phyloP scores from a whole-genome alignment of 2,113 vertebrate species.

The Percina caprodes region DNA sequence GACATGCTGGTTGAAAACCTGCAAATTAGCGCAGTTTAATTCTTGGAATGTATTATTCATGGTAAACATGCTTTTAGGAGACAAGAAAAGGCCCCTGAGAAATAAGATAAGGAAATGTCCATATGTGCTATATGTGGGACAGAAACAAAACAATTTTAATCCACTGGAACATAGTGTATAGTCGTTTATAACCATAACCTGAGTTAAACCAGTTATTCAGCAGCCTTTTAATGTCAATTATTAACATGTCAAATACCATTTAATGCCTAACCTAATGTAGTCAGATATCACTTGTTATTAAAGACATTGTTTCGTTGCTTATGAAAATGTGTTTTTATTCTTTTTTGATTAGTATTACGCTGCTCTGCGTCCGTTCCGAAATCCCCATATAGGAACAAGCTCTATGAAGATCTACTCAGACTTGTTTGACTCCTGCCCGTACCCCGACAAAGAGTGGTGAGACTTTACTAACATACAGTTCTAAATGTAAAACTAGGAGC shows the following conservation, averaged over 20 bases:
- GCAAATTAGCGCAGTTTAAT: too few species aligned
- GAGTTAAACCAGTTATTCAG: not conserved
- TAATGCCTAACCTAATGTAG: not conserved
- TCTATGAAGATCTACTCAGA: slow-evolving; percentile 61
- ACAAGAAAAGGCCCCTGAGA: too few species aligned
- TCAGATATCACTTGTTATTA: too few species aligned
- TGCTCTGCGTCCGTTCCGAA: slow-evolving; percentile 57
- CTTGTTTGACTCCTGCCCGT: slow-evolving; percentile 81
- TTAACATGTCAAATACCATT: not conserved
- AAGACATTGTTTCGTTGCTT: not conserved
- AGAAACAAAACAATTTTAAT: too few species aligned
- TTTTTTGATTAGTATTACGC: slow-evolving; percentile 59
- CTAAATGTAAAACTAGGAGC: not conserved
- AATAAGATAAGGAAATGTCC: too few species aligned
- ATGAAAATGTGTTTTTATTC: not conserved
- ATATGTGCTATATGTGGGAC: too few species aligned
- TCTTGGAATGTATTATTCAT: too few species aligned
- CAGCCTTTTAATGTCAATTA: not conserved
- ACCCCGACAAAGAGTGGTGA: slow-evolving; percentile 87
- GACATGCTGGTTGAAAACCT: too few species aligned
- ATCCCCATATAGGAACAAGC: slow-evolving; percentile 45
- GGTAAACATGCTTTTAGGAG: too few species aligned
- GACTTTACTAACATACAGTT: not conserved
- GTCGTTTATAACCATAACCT: too few species aligned
- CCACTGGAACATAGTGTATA: too few species aligned